Base-by-base conservation (phyloP, 2,113 vertebrate genomes). In the Turnix velox region DNA sequence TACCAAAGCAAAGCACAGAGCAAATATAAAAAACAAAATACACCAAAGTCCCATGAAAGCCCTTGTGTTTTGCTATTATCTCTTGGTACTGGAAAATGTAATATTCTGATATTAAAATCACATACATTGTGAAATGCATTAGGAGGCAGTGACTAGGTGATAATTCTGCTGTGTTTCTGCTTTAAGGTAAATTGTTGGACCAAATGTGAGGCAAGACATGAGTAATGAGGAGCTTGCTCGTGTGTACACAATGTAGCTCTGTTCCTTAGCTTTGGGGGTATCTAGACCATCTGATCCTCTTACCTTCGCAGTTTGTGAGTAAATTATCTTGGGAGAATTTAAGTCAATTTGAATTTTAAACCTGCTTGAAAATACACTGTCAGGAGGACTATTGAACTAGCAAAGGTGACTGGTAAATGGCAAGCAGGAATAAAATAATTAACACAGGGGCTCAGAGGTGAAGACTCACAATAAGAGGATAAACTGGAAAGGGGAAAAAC, bases 51-150 rank as follows among this genome's bases (percentile, higher is more conserved):
- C 75, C 87, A 72, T 68, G 77, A 84, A 98, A 95, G 91, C 62
- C 52, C 77, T 81, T 42, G 33, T 87, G 81, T 91, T 94, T 89
- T 6, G 46, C 65, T 69, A 33, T 95, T 91, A 88, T 87, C 65
- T 92, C 77, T 63, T 72, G 30, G 49, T 96, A 91, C 58, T 87
- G 78, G 71, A 52, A 96, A 77, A 39, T 46, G 37, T 95, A 94
- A 94, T 95, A 87, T 92, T 79, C 93, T 92, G 86, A 92, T 93
- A 94, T 95, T 95, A 96, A 93, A 90, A 93, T 91, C 72, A 63
- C 40, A 77, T 95, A 88, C 65, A 75, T 55, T 93, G 75, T 30
- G 75, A 95, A 94, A 63, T 30, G 5, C 39, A 83, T 96, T 89
- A 95, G 84, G 37, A 58, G 35, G 46, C 65, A 85, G 31, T 62